phyloP scores from a whole-genome alignment of 2,113 vertebrate species.

The Noctilio leporinus region DNA sequence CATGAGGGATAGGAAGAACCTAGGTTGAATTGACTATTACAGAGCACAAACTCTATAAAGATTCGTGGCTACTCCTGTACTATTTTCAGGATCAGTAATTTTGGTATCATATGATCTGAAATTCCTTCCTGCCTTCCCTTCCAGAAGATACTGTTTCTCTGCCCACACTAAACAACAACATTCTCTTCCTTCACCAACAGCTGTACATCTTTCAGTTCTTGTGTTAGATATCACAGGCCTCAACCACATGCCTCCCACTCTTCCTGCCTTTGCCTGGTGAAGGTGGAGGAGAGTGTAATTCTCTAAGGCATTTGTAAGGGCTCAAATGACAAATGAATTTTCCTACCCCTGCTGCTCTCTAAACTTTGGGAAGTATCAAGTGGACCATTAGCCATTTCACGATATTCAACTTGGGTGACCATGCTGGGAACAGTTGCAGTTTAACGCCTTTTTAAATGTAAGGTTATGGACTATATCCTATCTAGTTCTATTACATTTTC shows the following conservation, averaged over 20 bases:
- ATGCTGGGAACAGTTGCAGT: slow-evolving; percentile 74
- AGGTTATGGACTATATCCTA: slow-evolving; percentile 72
- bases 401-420: slow-evolving; percentile 72
- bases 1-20: neutral
- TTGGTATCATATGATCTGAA: neutral
- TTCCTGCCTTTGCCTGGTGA: slow-evolving; percentile 22
- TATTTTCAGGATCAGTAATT: slow-evolving; percentile 22
- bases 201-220: neutral
- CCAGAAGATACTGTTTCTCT: slow-evolving; percentile 41
- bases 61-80: neutral
- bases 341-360: slow-evolving; percentile 66
- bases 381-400: slow-evolving; percentile 74
- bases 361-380: slow-evolving; percentile 73
- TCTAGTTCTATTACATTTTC: slow-evolving; percentile 77
- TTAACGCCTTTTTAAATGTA: slow-evolving; percentile 78
- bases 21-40: neutral
- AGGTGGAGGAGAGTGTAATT: slow-evolving; percentile 34
- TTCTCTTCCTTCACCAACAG: slow-evolving; percentile 51
- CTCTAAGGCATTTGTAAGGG: slow-evolving; percentile 53
- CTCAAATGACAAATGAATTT: slow-evolving; percentile 75
- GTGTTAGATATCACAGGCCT: slow-evolving; percentile 25
- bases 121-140: slow-evolving; percentile 38
- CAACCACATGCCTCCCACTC: neutral
- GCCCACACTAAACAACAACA: slow-evolving; percentile 5
- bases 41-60: neutral